Conservation (phyloP, 1,140 invertebrate species). For the Formica selysi region DNA sequence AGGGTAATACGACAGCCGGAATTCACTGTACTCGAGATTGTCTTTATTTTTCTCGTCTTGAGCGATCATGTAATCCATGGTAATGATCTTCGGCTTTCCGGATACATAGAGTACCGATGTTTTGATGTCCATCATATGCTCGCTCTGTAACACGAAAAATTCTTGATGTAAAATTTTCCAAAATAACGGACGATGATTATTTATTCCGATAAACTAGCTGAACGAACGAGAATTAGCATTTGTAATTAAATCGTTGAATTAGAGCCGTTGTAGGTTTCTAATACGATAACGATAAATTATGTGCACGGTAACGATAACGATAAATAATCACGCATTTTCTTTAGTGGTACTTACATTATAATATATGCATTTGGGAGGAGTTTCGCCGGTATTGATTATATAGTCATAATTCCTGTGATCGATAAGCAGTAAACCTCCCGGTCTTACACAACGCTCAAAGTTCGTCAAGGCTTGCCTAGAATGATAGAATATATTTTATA, state of each 20-base stretch:
- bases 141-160: constrained; percentile 88
- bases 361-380: constrained; percentile 93
- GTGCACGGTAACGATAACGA: constrained; percentile 18
- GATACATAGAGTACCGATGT: constrained; percentile 93
- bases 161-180: constrained; percentile 30
- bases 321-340: constrained; percentile 4
- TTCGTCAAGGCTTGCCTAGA: constrained; percentile 89
- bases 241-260: not conserved
- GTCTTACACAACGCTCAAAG: constrained; percentile 93
- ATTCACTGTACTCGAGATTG: constrained; percentile 88
- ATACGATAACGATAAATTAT: not conserved
- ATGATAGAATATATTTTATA: constrained; percentile 2
- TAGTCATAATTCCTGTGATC: constrained; percentile 96
- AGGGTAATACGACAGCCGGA: constrained; percentile 95
- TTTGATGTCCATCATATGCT: constrained; percentile 92
- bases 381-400: constrained; percentile 91
- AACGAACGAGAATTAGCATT: not conserved
- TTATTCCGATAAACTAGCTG: not conserved
- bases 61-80: constrained; percentile 92
- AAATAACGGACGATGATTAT: constrained; percentile 3
- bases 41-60: constrained; percentile 83
- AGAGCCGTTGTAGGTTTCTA: not conserved
- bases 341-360: constrained; percentile 91
- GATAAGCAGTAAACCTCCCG: constrained; percentile 93
- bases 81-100: constrained; percentile 91